These are phyloP conservation scores for Dolichomitus sp. DNA, from an alignment of 2,888 invertebrate species.

Conservation along the genomic window DNA sequence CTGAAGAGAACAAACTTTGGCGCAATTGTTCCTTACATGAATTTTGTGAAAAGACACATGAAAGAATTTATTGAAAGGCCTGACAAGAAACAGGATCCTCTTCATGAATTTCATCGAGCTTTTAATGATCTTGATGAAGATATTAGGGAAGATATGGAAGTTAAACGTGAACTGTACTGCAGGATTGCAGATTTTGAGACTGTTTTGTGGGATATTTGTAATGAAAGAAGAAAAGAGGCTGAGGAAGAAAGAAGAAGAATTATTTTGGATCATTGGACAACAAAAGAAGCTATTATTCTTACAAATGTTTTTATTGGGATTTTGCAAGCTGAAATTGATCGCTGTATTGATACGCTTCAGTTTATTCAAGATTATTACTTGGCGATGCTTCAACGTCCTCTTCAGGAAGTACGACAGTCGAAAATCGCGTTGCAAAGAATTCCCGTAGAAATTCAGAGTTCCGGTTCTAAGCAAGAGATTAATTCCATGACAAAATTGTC, in stretches of 20 bases:
- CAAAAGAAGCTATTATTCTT: conserved; percentile 87
- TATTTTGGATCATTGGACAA: conserved; percentile 88
- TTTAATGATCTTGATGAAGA: conserved; percentile 89
- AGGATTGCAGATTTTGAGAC: conserved; percentile 87
- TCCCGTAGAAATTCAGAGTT: conserved; percentile 3
- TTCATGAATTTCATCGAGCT: conserved; percentile 88
- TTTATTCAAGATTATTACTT: conserved; percentile 86
- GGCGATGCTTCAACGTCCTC: conserved; percentile 76
- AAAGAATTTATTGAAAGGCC: conserved; percentile 87
- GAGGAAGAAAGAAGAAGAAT: conserved; percentile 87
- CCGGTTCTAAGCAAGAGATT: conserved; percentile 23
- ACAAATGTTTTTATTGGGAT: conserved; percentile 88
- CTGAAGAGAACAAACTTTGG: conserved; percentile 88
- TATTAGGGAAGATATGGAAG: conserved; percentile 87
- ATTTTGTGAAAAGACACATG: conserved; percentile 88
- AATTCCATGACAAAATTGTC: conserved; percentile 7
- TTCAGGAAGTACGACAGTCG: conserved; percentile 46
- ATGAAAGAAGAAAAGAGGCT: conserved; percentile 87
- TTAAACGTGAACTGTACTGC: conserved; percentile 90
- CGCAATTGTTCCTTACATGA: conserved; percentile 88
- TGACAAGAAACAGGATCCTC: conserved; percentile 88
- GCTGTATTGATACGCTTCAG: conserved; percentile 86
- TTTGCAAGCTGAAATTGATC: conserved; percentile 89
- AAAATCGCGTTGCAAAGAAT: conserved; percentile 59
- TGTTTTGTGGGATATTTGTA: conserved; percentile 88